phyloP scores from a whole-genome alignment of 2,797 vertebrate genomes.

The Poeciliopsis presidionis region DNA sequence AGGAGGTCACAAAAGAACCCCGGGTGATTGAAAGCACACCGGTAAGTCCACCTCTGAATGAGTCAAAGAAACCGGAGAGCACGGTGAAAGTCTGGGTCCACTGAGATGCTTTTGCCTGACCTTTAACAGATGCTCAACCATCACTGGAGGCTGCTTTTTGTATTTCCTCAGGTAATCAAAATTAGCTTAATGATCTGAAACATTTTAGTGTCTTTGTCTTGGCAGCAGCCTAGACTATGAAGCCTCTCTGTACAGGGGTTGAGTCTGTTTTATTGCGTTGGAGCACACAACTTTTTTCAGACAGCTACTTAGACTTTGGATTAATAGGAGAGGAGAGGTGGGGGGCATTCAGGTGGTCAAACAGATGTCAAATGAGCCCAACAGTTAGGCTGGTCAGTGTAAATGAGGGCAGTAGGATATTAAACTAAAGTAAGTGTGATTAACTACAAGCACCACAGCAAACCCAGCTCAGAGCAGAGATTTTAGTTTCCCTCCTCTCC shows the following conservation, averaged over 20 bases:
- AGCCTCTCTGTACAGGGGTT: background rate
- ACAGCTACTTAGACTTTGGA: background rate
- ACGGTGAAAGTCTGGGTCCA: background rate
- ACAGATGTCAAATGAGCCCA: constrained; percentile 8
- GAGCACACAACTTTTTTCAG: background rate
- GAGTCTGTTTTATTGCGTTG: background rate
- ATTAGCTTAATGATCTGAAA: background rate
- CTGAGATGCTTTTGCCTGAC: background rate
- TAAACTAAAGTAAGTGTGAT: background rate
- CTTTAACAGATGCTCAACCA: background rate
- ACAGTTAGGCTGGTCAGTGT: constrained; percentile 6
- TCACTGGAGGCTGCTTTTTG: background rate
- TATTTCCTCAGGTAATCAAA: background rate
- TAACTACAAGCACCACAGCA: background rate
- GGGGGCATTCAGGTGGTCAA: background rate
- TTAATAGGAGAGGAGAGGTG: background rate
- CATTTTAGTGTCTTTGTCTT: constrained; percentile 27
- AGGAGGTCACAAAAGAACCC: background rate
- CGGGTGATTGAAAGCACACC: background rate
- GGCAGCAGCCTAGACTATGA: constrained; percentile 8
- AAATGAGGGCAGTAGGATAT: background rate
- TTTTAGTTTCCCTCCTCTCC: constrained; percentile 2
- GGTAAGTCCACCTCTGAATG: background rate
- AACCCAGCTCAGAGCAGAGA: background rate
- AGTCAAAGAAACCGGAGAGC: background rate